These are phyloP conservation scores for Drosophila gaucha DNA, from an alignment of 2,888 invertebrate species.

Conservation along the genomic window DNA sequence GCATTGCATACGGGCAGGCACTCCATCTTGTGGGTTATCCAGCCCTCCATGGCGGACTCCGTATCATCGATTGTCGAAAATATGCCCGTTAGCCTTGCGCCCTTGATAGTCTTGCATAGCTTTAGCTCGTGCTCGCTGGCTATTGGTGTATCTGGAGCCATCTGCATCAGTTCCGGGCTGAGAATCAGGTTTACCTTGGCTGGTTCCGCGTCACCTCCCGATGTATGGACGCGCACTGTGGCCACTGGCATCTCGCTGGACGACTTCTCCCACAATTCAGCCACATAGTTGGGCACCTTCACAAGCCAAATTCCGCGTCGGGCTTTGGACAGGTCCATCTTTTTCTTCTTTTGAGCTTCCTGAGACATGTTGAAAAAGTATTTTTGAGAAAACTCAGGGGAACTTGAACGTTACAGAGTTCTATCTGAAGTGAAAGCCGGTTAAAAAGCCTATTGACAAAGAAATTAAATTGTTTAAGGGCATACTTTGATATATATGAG, in stretches of 20 bases:
- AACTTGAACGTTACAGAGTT: neutral
- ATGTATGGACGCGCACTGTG: conserved; percentile 18
- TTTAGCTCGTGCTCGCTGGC: conserved; percentile 27
- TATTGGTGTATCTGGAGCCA: neutral
- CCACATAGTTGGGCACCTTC: conserved; percentile 38
- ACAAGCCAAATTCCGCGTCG: conserved; percentile 23
- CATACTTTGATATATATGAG: neutral
- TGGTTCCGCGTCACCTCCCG: neutral
- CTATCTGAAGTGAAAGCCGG: neutral
- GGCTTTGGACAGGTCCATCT: conserved; percentile 13
- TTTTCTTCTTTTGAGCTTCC: conserved; percentile 5
- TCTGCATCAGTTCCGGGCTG: conserved; percentile 10
- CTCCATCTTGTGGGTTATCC: conserved; percentile 27
- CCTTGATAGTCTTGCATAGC: neutral
- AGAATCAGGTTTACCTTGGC: conserved; percentile 18
- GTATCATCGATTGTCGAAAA: conserved; percentile 11
- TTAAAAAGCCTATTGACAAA: neutral
- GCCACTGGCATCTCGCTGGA: conserved; percentile 34
- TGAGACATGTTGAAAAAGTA: conserved; percentile 12
- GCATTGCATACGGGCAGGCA: conserved; percentile 30
- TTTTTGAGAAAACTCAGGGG: neutral
- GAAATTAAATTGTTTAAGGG: neutral
- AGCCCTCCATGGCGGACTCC: conserved; percentile 16
- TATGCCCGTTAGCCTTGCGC: neutral
- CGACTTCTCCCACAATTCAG: conserved; percentile 22